Conservation (phyloP, 1,140 invertebrate genomes). For the honey bee (Apis mellifera) region Amel_HAv3.1 CM009941.2:10805001-10805500, state of each 20-base stretch:
- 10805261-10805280: constrained; percentile 44
- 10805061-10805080: too few species aligned
- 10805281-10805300: constrained; percentile 24
- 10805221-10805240: neutral
- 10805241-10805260: constrained; percentile 27
- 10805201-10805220: constrained; percentile 17
- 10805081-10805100: too few species aligned
- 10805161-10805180: constrained; percentile 23
- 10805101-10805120: too few species aligned
- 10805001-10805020: too few species aligned
- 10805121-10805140: constrained; percentile 11
- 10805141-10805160: constrained; percentile 7
- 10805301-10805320: constrained; percentile 29
- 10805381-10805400: neutral
- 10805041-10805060: too few species aligned
- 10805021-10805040: too few species aligned
- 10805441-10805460: neutral
- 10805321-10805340: constrained; percentile 26
- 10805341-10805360: constrained; percentile 16
- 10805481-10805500: neutral
- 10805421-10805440: too few species aligned
- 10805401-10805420: neutral
- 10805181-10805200: constrained; percentile 22
- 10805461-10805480: neutral
- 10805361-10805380: neutral